phyloP scores from a whole-genome alignment of 2,113 vertebrate species.

The Spizaetus ornatus region DNA sequence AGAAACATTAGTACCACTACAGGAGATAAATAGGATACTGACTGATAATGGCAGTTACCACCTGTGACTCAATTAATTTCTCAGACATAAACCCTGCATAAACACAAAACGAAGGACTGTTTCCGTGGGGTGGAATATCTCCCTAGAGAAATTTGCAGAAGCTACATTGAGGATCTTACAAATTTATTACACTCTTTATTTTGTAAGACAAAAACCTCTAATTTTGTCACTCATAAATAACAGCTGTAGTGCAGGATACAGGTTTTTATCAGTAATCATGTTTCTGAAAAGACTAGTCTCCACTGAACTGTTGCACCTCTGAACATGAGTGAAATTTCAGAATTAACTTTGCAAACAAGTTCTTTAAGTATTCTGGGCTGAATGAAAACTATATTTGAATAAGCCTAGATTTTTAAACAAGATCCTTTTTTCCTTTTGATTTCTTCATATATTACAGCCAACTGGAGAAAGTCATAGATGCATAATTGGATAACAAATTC shows the following conservation, averaged over 20 bases:
- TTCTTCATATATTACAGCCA: neutral
- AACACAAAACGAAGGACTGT: neutral
- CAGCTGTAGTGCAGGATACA: neutral
- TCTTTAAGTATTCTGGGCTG: neutral
- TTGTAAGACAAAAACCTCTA: neutral
- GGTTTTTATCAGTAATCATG: neutral
- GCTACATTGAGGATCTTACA: neutral
- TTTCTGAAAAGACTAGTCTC: neutral
- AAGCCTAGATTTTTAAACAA: neutral
- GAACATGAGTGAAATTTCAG: neutral
- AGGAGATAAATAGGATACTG: neutral
- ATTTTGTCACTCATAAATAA: neutral
- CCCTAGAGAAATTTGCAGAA: neutral
- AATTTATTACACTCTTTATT: neutral
- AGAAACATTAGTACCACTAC: neutral
- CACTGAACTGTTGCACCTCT: neutral
- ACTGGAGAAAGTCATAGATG: neutral
- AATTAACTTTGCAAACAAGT: neutral
- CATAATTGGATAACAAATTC: neutral
- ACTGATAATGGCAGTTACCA: slow-evolving; percentile 13
- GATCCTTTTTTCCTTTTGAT: neutral
- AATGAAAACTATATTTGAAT: neutral
- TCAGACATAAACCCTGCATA: neutral
- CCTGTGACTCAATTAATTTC: slow-evolving; percentile 28
- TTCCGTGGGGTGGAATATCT: neutral